These are phyloP conservation scores for Aethes cnicana DNA, from an alignment of 2,888 invertebrate genomes.

Conservation along the genomic window DNA sequence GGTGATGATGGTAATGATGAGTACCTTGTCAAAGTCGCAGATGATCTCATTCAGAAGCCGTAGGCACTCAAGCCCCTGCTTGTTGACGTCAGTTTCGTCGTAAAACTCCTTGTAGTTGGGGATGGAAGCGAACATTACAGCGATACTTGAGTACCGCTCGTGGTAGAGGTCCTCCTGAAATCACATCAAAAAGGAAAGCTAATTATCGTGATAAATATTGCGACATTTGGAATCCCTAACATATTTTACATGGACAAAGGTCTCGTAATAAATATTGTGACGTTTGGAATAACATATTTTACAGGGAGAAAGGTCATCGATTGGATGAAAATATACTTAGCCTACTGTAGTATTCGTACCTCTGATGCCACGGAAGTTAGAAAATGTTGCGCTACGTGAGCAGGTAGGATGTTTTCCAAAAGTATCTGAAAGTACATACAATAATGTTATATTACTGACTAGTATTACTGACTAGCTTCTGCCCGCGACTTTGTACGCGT, in stretches of 20 bases:
- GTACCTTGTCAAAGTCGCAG: slow-evolving; percentile 97
- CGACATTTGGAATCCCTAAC: too few relatives aligned
- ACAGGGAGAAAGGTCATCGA: too few relatives aligned
- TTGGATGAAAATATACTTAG: too few relatives aligned
- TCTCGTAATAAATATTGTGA: too few relatives aligned
- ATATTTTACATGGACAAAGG: too few relatives aligned
- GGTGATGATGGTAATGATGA: background rate
- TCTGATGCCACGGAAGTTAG: slow-evolving; percentile 87
- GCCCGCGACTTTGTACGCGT: too few relatives aligned
- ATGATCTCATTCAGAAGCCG: slow-evolving; percentile 97
- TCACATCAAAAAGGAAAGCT: background rate
- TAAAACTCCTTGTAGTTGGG: slow-evolving; percentile 99
- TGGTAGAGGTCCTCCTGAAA: slow-evolving; percentile 93
- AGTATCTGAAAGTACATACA: slow-evolving; percentile 84
- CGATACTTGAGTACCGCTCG: slow-evolving; percentile 95
- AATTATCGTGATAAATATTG: background rate
- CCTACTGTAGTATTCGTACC: too few relatives aligned
- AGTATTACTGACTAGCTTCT: too few relatives aligned
- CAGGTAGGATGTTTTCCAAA: slow-evolving; percentile 97
- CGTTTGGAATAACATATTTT: too few relatives aligned
- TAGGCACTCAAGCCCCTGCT: slow-evolving; percentile 96
- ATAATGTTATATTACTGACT: background rate
- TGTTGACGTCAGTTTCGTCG: slow-evolving; percentile 97
- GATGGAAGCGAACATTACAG: slow-evolving; percentile 99
- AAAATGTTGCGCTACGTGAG: slow-evolving; percentile 97